These are phyloP conservation scores for Brenthis daphne DNA, from an alignment of 2,888 invertebrate genomes.

Conservation along the genomic window DNA sequence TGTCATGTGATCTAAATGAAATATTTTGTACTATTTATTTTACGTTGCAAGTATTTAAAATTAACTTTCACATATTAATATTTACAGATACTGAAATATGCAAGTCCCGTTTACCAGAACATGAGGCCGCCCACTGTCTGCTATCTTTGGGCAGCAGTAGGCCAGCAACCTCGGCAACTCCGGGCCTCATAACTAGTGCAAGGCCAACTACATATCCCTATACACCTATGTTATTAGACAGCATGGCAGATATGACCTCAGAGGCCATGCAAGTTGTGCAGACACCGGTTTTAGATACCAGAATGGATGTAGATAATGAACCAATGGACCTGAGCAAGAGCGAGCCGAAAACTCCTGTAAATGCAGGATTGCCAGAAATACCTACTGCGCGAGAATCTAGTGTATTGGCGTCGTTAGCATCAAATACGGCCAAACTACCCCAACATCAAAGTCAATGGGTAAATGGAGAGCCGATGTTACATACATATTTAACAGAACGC, in stretches of 20 bases:
- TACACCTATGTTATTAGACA: constrained; percentile 66
- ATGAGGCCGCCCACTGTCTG: constrained; percentile 92
- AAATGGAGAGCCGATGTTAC: constrained; percentile 85
- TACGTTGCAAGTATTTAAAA: too few species aligned
- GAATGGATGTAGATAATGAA: constrained; percentile 75
- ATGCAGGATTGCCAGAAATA: constrained; percentile 70
- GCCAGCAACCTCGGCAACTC: constrained; percentile 74
- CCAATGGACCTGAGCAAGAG: constrained; percentile 78
- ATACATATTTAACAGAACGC: constrained; percentile 87
- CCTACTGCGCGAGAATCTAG: constrained; percentile 84
- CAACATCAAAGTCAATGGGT: constrained; percentile 80
- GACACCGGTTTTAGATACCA: constrained; percentile 57
- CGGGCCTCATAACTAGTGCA: constrained; percentile 82
- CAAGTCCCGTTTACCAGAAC: constrained; percentile 88
- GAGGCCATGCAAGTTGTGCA: constrained; percentile 56
- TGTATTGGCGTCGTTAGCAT: constrained; percentile 83
- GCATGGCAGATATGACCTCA: constrained; percentile 53
- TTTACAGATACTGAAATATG: constrained; percentile 84
- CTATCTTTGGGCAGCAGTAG: constrained; percentile 87
- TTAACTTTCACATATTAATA: background rate
- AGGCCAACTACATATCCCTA: constrained; percentile 88
- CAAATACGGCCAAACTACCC: constrained; percentile 84
- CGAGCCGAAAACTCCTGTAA: constrained; percentile 61
- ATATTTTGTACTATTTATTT: too few species aligned
- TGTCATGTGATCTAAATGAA: too few species aligned